Evolutionary conservation across 2,113 vertebrate species (phyloP).

Genomic region (Melospiza georgiana): DNA sequence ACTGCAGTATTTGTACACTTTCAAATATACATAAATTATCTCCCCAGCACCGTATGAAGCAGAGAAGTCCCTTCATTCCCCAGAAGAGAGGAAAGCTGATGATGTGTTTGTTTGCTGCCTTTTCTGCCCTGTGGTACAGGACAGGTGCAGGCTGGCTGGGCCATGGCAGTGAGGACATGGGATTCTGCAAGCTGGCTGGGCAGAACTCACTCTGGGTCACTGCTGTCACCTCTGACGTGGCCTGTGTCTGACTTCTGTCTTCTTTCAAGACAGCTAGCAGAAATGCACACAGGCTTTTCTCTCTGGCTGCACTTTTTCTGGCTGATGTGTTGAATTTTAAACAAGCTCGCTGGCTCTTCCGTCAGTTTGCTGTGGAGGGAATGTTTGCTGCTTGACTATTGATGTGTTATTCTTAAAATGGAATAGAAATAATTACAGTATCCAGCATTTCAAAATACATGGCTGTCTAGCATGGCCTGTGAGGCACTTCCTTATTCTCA

Average conservation of each 20-base stretch:
- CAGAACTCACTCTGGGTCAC: background rate
- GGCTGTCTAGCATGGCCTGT: background rate
- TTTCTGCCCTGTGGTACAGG: accelerated
- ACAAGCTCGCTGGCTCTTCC: background rate
- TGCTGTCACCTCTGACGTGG: background rate
- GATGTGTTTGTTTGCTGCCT: background rate
- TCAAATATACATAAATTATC: background rate
- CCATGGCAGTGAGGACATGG: background rate
- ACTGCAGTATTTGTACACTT: background rate
- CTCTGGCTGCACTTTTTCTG: background rate
- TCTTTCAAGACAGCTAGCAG: background rate
- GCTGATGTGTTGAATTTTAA: constrained; percentile 5
- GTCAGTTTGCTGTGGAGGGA: background rate
- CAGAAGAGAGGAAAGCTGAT: background rate
- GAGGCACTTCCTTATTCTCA: background rate
- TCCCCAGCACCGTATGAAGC: background rate
- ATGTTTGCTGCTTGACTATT: background rate
- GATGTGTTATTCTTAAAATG: background rate
- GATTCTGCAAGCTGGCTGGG: background rate
- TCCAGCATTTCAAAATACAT: background rate
- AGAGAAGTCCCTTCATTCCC: background rate
- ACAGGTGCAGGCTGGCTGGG: accelerated
- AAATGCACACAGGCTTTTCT: background rate
- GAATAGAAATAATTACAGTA: background rate
- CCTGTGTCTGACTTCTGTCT: background rate